phyloP scores from a whole-genome alignment of 2,113 vertebrate genomes.

The Poeciliopsis prolifica region DNA sequence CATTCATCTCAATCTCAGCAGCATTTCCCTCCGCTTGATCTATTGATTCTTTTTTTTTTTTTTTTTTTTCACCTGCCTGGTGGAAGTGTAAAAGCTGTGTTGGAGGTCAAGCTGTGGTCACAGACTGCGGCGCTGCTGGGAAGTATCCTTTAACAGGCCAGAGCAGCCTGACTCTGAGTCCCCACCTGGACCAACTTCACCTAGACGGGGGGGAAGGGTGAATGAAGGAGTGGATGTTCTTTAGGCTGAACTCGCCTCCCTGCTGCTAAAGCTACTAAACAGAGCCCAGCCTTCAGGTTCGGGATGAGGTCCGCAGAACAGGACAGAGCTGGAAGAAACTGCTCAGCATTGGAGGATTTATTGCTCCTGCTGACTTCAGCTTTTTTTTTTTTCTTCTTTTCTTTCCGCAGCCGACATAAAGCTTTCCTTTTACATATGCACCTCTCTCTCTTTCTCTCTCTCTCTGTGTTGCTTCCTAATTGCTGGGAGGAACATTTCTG shows the following conservation, averaged over 20 bases:
- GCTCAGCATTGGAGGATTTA: constrained; percentile 71
- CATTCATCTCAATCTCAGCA: constrained; percentile 67
- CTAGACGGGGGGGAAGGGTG: constrained; percentile 9
- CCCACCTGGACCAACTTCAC: constrained; percentile 54
- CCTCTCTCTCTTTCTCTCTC: constrained; percentile 33
- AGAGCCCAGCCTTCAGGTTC: constrained; percentile 50
- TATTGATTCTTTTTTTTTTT: constrained; percentile 55
- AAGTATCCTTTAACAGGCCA: constrained; percentile 57
- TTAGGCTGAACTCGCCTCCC: constrained; percentile 56
- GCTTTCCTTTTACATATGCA: constrained; percentile 63
- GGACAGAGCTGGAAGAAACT: constrained; percentile 59
- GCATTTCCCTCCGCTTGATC: constrained; percentile 66
- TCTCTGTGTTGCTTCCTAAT: constrained; percentile 53
- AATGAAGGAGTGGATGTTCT: constrained; percentile 26
- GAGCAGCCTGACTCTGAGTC: constrained; percentile 42
- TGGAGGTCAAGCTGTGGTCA: constrained; percentile 73
- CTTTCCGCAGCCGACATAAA: constrained; percentile 55
- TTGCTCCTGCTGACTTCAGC: constrained; percentile 72
- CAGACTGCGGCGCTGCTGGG: constrained; percentile 47
- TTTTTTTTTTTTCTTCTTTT: constrained; percentile 54
- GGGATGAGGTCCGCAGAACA: constrained; percentile 61
- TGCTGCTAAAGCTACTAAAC: constrained; percentile 72
- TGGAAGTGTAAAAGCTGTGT: constrained; percentile 47
- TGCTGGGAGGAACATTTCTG: constrained; percentile 66
- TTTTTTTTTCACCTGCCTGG: constrained; percentile 9